Evolutionary conservation across 2,113 vertebrate genomes (phyloP).

Genomic region (Leucopsar rothschildi): DNA sequence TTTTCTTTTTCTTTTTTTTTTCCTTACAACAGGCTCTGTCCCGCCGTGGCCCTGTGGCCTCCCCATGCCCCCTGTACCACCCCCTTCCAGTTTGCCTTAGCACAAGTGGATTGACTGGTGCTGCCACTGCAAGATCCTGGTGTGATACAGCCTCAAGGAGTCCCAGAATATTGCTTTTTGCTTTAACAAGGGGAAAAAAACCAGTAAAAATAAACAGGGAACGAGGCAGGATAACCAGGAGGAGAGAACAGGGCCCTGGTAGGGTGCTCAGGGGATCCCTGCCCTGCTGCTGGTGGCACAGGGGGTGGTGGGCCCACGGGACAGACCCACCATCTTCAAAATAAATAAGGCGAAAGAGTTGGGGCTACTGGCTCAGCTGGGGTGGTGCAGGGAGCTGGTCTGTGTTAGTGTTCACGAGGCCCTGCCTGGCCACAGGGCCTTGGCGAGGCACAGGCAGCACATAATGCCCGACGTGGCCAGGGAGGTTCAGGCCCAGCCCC

Average conservation of each 20-base stretch:
- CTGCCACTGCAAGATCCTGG: constrained; percentile 1
- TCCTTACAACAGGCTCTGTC: constrained; percentile 84
- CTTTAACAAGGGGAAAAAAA: constrained; percentile 24
- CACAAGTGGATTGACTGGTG: neutral
- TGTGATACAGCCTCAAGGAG: constrained; percentile 11
- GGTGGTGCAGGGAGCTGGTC: neutral
- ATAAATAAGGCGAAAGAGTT: constrained; percentile 56
- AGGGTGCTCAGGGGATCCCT: neutral
- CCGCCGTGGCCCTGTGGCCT: constrained; percentile 52
- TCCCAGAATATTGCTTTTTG: constrained; percentile 75
- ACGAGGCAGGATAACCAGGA: neutral
- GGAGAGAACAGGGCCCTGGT: neutral
- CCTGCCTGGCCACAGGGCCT: neutral
- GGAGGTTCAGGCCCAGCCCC: neutral
- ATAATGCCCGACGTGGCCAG: neutral
- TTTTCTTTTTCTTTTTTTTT: constrained; percentile 69
- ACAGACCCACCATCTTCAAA: neutral
- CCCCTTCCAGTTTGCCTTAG: constrained; percentile 57
- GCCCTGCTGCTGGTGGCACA: neutral
- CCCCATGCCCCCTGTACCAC: constrained; percentile 56
- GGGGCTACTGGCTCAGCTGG: constrained; percentile 37
- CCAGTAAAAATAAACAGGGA: neutral
- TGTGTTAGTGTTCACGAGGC: constrained; percentile 18
- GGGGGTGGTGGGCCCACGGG: neutral
- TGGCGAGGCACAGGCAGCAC: neutral